Evolutionary conservation across 2,888 invertebrate species (phyloP).

Genomic region (Bibio marci): DNA sequence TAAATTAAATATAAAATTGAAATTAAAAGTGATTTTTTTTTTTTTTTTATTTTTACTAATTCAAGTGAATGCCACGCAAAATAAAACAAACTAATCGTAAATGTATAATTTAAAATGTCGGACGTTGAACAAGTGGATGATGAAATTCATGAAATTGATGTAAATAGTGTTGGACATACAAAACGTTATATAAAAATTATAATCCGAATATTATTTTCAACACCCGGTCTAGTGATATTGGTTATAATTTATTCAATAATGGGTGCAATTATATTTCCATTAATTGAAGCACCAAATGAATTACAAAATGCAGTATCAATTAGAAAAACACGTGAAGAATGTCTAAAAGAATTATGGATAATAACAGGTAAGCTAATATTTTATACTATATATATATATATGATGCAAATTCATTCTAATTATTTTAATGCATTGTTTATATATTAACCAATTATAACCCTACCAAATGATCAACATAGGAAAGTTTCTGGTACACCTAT

Average conservation of each 20-base stretch:
- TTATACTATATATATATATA: not conserved
- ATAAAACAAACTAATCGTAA: constrained; percentile 9
- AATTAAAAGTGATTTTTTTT: too few relatives aligned
- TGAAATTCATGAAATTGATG: constrained; percentile 14
- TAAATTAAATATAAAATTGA: too few relatives aligned
- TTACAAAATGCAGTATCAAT: constrained; percentile 44
- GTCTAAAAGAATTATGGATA: constrained; percentile 57
- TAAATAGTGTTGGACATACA: constrained; percentile 5
- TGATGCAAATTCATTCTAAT: not conserved
- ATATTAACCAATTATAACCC: too few relatives aligned
- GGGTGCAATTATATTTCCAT: constrained; percentile 58
- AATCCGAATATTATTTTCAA: constrained; percentile 24
- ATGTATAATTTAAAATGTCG: constrained; percentile 22
- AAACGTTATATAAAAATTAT: constrained; percentile 18
- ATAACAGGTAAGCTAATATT: constrained; percentile 47
- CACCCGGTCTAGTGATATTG: constrained; percentile 45
- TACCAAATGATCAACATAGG: too few relatives aligned
- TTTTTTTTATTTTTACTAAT: too few relatives aligned
- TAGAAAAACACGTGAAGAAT: constrained; percentile 45
- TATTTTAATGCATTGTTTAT: not conserved
- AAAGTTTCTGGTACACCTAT: too few relatives aligned
- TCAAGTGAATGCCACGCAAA: too few relatives aligned
- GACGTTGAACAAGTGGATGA: constrained; percentile 28
- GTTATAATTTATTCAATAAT: constrained; percentile 58
- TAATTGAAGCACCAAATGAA: constrained; percentile 54